phyloP scores from a whole-genome alignment of 2,888 invertebrate species.

The Tinea trinotella region DNA sequence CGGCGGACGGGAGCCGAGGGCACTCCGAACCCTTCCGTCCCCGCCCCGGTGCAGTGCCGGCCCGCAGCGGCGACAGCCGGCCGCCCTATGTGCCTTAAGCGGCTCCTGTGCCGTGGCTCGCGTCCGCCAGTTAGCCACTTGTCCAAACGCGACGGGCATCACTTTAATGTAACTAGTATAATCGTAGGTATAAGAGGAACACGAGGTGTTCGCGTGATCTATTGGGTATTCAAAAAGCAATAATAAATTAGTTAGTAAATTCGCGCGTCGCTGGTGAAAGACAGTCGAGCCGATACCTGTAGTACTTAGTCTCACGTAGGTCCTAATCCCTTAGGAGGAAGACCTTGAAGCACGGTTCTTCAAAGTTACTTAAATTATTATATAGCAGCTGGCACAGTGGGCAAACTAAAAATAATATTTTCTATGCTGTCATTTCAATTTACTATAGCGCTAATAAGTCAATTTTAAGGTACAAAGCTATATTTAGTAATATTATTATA shows the following conservation, averaged over 20 bases:
- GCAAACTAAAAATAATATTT: not conserved
- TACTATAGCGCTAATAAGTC: not conserved
- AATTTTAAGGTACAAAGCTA: not conserved
- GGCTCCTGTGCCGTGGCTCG: conserved; percentile 1
- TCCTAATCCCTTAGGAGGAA: conserved; percentile 24
- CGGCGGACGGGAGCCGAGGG: conserved; percentile 43
- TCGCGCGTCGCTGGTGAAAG: conserved; percentile 61
- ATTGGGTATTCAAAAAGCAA: conserved; percentile 74
- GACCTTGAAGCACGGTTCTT: conserved; percentile 19
- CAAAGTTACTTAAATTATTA: not conserved
- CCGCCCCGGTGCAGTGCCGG: conserved; percentile 6
- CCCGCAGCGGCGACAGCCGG: conserved; percentile 20
- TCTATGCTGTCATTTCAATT: not conserved
- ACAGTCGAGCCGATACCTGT: conserved; percentile 31
- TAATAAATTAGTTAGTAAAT: conserved; percentile 63
- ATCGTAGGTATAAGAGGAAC: conserved; percentile 43
- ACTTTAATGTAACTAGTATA: conserved; percentile 46
- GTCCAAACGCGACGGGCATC: conserved; percentile 58
- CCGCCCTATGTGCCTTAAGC: conserved; percentile 21
- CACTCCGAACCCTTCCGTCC: conserved; percentile 68
- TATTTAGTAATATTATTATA: not conserved
- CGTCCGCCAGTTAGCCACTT: conserved; percentile 24
- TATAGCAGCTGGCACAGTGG: conserved; percentile 1
- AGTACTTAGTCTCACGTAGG: conserved; percentile 41
- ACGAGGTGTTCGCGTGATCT: conserved; percentile 61